Evolutionary conservation across 2,888 invertebrate genomes (phyloP).

Genomic region (Bruchidius siliquastri): DNA sequence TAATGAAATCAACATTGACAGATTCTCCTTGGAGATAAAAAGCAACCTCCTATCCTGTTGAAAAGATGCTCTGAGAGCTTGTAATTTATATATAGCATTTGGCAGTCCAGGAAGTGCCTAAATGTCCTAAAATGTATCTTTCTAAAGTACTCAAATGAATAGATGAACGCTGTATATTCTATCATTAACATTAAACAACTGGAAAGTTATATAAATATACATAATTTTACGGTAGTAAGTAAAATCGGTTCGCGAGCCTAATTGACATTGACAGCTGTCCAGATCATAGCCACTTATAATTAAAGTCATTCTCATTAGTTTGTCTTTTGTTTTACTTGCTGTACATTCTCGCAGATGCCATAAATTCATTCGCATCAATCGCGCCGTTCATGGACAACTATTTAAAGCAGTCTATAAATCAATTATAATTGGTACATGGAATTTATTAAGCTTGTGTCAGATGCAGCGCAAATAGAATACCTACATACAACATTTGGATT

Average conservation of each 20-base stretch:
- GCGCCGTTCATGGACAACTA: background rate
- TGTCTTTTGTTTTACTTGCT: background rate
- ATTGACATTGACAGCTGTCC: background rate
- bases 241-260: background rate
- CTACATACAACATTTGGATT: background rate
- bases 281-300: background rate
- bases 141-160: too few species aligned
- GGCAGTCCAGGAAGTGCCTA: too few species aligned
- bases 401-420: background rate
- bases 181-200: constrained; percentile 19
- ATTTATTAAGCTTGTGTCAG: background rate
- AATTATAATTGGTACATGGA: background rate
- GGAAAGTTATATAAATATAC: too few species aligned
- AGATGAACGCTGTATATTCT: too few species aligned
- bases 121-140: too few species aligned
- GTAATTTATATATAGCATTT: too few species aligned
- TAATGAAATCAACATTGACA: too few species aligned
- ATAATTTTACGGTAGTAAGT: background rate
- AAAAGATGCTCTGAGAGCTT: too few species aligned
- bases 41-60: too few species aligned
- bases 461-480: background rate
- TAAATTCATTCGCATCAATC: background rate
- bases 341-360: background rate
- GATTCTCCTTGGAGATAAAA: too few species aligned
- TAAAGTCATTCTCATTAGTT: background rate